Conservation (phyloP, 2,113 vertebrate genomes). For the Hippocampus zosterae region DNA sequence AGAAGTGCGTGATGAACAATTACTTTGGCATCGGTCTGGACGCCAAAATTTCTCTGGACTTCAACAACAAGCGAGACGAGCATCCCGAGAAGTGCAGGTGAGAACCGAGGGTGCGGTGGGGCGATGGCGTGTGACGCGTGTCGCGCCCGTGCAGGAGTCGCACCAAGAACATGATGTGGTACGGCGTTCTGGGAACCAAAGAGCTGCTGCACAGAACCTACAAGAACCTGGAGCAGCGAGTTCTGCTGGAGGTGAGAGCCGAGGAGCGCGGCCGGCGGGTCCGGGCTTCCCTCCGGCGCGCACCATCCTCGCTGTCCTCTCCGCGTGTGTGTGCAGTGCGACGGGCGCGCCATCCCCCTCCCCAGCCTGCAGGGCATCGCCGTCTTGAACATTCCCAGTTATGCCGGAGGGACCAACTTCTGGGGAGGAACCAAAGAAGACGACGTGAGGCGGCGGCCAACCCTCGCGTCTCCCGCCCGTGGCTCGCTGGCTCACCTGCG, state of each 20-base stretch:
- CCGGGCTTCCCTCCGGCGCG: too few species aligned
- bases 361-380: slow-evolving; percentile 93
- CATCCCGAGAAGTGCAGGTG: slow-evolving; percentile 92
- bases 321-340: slow-evolving; percentile 72
- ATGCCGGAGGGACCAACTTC: slow-evolving; percentile 94
- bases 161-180: slow-evolving; percentile 99
- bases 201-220: slow-evolving; percentile 91
- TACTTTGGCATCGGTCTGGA: slow-evolving; percentile 94
- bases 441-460: slow-evolving; percentile 72
- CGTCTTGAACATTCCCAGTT: slow-evolving; percentile 92
- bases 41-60: slow-evolving; percentile 91
- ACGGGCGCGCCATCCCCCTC: slow-evolving; percentile 86
- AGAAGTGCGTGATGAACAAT: slow-evolving; percentile 96
- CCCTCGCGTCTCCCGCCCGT: not conserved
- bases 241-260: slow-evolving; percentile 83
- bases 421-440: slow-evolving; percentile 97
- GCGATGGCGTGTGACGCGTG: not conserved
- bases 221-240: slow-evolving; percentile 89
- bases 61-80: slow-evolving; percentile 93
- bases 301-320: not conserved
- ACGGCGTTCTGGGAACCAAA: slow-evolving; percentile 89
- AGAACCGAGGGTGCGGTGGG: not conserved
- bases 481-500: not conserved
- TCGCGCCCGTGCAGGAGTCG: slow-evolving; percentile 75
- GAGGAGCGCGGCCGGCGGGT: too few species aligned